These are phyloP conservation scores for Anolis carolinensis DNA, from an alignment of 2,113 vertebrate genomes.

Conservation along the genomic window DNA sequence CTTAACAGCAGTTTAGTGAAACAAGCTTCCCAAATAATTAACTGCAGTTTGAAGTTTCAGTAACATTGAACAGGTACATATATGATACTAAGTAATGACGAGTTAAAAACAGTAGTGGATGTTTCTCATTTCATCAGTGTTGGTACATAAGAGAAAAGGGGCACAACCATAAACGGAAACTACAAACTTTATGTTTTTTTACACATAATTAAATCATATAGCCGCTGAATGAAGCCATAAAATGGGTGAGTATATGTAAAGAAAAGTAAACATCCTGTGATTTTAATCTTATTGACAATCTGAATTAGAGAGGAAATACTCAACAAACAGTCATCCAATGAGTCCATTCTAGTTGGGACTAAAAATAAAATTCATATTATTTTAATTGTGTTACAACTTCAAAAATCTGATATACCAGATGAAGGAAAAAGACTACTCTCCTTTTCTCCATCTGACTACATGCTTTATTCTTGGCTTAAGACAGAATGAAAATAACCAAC, in stretches of 20 bases:
- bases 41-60: not conserved
- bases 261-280: not conserved
- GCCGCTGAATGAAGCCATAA: not conserved
- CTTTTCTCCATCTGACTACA: no score
- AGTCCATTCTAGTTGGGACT: no score
- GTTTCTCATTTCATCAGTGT: no score
- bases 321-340: no score
- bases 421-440: not conserved
- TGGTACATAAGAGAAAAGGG: no score
- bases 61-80: not conserved
- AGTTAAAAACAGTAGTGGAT: not conserved
- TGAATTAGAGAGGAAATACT: no score
- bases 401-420: not conserved
- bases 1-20: not conserved
- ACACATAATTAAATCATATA: not conserved
- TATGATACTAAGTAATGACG: not conserved
- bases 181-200: no score
- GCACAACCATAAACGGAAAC: not conserved
- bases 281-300: not conserved
- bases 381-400: no score
- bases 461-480: not conserved
- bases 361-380: no score
- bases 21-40: not conserved
- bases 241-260: not conserved
- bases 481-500: not conserved